phyloP scores from a whole-genome alignment of 2,888 invertebrate genomes.

The Sipunculus nudus region DNA sequence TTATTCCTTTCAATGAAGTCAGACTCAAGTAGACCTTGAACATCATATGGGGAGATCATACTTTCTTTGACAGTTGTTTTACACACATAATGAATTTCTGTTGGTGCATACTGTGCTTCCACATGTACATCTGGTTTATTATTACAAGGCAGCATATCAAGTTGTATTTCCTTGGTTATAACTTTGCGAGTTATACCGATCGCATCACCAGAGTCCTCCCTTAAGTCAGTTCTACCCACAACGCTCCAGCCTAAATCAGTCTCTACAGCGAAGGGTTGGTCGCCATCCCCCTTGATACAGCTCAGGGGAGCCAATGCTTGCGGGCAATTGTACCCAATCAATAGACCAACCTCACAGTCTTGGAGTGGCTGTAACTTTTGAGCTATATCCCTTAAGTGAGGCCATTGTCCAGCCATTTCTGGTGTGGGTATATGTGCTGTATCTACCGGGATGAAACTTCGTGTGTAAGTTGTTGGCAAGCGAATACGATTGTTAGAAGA shows the following conservation, averaged over 20 bases:
- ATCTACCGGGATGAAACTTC: slow-evolving; percentile 34
- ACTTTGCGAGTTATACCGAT: too few species aligned
- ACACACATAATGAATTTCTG: too few species aligned
- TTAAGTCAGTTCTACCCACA: too few species aligned
- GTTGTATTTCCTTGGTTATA: too few species aligned
- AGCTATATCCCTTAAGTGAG: slow-evolving; percentile 30
- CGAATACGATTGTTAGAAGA: slow-evolving; percentile 12
- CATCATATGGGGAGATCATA: too few species aligned
- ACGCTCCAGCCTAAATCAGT: slow-evolving; percentile 40
- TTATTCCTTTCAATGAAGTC: too few species aligned
- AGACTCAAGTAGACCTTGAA: too few species aligned
- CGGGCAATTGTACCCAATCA: slow-evolving; percentile 42
- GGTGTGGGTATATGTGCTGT: slow-evolving; percentile 38
- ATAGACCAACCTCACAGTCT: slow-evolving; percentile 32
- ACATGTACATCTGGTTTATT: too few species aligned
- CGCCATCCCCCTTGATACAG: slow-evolving; percentile 17
- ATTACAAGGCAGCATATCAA: too few species aligned
- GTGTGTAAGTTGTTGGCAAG: slow-evolving; percentile 33
- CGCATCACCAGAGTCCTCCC: too few species aligned
- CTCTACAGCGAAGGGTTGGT: slow-evolving; percentile 33
- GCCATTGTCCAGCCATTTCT: slow-evolving; percentile 32
- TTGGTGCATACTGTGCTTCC: too few species aligned
- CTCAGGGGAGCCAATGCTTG: slow-evolving; percentile 34
- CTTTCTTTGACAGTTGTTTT: too few species aligned
- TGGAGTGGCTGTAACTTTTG: slow-evolving; percentile 19